Evolutionary conservation across 2,888 invertebrate species (phyloP).

Genomic region (Campoplex nolae): DNA sequence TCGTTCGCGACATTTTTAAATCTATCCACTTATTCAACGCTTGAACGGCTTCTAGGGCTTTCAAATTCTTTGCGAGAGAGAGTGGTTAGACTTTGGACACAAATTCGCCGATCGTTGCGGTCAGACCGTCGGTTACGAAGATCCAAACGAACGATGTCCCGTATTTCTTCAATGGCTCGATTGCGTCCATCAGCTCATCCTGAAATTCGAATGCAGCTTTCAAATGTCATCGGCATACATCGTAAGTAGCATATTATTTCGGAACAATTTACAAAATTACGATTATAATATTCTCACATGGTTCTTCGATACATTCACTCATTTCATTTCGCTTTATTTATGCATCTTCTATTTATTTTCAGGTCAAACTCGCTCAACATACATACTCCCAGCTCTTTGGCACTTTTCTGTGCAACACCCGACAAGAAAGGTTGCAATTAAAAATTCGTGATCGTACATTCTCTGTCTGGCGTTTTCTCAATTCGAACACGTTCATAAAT

Average conservation of each 20-base stretch:
- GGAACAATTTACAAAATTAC: background rate
- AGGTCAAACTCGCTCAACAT: constrained; percentile 98
- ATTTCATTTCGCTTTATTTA: constrained; percentile 3
- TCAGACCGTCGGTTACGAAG: constrained; percentile 92
- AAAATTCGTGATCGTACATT: constrained; percentile 90
- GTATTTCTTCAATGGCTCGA: constrained; percentile 99
- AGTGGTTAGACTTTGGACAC: constrained; percentile 99
- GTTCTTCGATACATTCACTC: background rate
- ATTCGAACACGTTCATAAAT: constrained; percentile 92
- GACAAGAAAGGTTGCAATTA: constrained; percentile 89
- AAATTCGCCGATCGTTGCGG: constrained; percentile 98
- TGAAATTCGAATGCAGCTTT: constrained; percentile 96
- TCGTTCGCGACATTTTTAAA: constrained; percentile 3
- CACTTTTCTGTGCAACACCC: constrained; percentile 96
- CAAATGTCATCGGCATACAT: constrained; percentile 97
- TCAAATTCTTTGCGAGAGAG: constrained; percentile 95
- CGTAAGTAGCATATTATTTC: constrained; percentile 86
- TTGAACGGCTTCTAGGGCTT: constrained; percentile 90
- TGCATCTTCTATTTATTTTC: constrained; percentile 73
- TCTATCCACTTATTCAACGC: constrained; percentile 27
- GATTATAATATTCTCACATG: background rate
- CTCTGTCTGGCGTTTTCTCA: constrained; percentile 95
- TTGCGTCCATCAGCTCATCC: constrained; percentile 95
- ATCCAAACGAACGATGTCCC: constrained; percentile 98
- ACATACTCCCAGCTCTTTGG: constrained; percentile 98